Evolutionary conservation across 1,140 invertebrate species (phyloP).

Genomic region (Bombus waltoni): DNA sequence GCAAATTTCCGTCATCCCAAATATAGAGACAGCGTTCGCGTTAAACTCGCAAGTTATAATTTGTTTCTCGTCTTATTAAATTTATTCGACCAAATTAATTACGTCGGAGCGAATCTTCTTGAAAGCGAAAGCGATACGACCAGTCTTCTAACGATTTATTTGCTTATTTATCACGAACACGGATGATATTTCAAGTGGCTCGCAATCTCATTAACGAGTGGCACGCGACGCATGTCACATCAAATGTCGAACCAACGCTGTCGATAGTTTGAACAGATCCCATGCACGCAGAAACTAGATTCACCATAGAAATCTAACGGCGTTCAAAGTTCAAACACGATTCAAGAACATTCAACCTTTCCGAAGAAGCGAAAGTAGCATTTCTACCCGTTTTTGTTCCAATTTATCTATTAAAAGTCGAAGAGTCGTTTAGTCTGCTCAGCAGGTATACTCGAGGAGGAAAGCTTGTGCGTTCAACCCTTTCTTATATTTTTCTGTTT

Average conservation of each 20-base stretch:
- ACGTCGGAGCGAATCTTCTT: neutral
- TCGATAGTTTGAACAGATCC: slow-evolving; percentile 3
- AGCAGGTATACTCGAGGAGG: neutral
- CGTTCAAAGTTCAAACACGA: slow-evolving; percentile 10
- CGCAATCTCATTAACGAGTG: neutral
- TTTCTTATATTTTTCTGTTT: neutral
- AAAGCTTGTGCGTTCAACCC: neutral
- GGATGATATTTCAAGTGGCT: neutral
- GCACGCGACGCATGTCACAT: neutral
- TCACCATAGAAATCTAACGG: neutral
- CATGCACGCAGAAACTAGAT: neutral
- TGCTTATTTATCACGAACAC: slow-evolving; percentile 7
- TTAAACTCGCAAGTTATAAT: neutral
- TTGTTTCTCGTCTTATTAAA: neutral
- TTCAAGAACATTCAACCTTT: neutral
- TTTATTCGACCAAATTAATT: neutral
- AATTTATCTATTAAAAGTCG: slow-evolving; percentile 34
- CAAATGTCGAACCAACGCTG: neutral
- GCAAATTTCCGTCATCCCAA: slow-evolving; percentile 2
- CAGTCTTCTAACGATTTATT: neutral
- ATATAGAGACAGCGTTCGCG: neutral
- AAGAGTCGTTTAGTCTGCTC: neutral
- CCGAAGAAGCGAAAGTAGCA: slow-evolving; percentile 21
- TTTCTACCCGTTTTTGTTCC: neutral
- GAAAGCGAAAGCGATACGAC: neutral